Base-by-base conservation (phyloP, 1,140 invertebrate genomes). In the Bicyclus anynana region DNA sequence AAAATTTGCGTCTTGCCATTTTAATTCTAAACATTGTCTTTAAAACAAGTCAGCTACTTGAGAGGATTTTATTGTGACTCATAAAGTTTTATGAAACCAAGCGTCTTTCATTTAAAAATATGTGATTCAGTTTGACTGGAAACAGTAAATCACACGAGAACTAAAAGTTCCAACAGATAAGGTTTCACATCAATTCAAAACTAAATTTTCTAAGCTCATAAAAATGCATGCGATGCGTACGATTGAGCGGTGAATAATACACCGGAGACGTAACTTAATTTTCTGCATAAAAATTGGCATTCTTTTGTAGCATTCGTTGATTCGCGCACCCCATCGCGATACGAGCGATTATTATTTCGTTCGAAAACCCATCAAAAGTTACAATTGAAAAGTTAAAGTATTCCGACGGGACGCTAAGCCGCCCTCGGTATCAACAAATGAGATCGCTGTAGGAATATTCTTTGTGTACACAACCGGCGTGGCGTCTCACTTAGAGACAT, bases 371-470 rank as follows among this genome's bases (percentile, higher is more conserved):
- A 87, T 86, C 84, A 86, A 82, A 87, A 87, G 81, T 87, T 86
- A 84, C 84, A 87, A 87, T 87, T 87, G 84, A 87, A 86, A 88
- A 86, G 83, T 86, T 88, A 88, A 86, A 86, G 85, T 84, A 85
- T 86, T 81, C 83, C 81, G 72, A 69, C 59, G 81, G 81, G 79
- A 76, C 67, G 72, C 65, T 73, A 75, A 74, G 72, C 77, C 73
- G 73, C 80, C 82, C 78, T 64, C 71, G 59, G 70, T 75, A 77
- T 78, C 72, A 80, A 77, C 80, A 85, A 87, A 83, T 83, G 77
- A 85, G 75, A 85, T 85, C 81, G 78, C 64, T 72, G 70, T 75
- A 71, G 61, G 69, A 84, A 73, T 83, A 84, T 81, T 85, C 81
- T 81, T 87, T 83, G 76, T 84, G 66, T 73, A 62, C 73, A 65